Percentiles rank a stretch among this genome's conserved stretches.
Conservation (phyloP, 1,140 invertebrate genomes). For the Drosophila asahinai region DNA sequence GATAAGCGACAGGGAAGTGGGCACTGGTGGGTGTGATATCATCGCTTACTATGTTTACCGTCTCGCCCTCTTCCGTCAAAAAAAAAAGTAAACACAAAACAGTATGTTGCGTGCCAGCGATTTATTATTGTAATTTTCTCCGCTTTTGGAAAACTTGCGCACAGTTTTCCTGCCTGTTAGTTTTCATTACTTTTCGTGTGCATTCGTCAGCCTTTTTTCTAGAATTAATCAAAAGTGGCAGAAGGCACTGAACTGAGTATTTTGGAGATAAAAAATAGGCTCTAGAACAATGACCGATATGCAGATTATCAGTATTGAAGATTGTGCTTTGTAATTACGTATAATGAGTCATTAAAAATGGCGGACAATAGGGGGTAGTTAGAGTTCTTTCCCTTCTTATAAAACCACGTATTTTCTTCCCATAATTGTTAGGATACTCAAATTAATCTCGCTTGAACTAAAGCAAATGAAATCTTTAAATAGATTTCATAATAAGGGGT, state of each 20-base stretch:
- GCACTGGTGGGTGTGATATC: constrained; percentile 58
- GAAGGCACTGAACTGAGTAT: constrained; percentile 1
- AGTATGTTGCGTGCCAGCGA: constrained; percentile 55
- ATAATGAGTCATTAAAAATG: neutral
- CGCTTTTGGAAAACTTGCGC: constrained; percentile 37
- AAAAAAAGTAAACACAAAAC: constrained; percentile 8
- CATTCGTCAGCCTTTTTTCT: constrained; percentile 26
- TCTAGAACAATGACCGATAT: constrained; percentile 22
- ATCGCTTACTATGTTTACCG: constrained; percentile 57
- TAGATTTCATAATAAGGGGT: no score
- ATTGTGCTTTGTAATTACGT: neutral
- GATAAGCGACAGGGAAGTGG: neutral
- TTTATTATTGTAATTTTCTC: constrained; percentile 48
- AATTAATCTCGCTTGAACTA: no score
- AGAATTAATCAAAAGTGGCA: constrained; percentile 7
- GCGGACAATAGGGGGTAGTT: no score
- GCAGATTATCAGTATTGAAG: neutral
- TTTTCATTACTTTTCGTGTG: constrained; percentile 26
- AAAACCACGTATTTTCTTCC: neutral
- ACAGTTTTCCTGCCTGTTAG: constrained; percentile 35
- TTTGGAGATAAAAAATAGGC: constrained; percentile 12
- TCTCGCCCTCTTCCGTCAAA: constrained; percentile 35
- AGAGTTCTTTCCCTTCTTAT: neutral
- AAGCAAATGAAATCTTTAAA: no score
- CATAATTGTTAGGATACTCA: neutral